These are phyloP conservation scores for Xylocopa sonorina DNA, from an alignment of 1,140 invertebrate species.

Conservation along the genomic window DNA sequence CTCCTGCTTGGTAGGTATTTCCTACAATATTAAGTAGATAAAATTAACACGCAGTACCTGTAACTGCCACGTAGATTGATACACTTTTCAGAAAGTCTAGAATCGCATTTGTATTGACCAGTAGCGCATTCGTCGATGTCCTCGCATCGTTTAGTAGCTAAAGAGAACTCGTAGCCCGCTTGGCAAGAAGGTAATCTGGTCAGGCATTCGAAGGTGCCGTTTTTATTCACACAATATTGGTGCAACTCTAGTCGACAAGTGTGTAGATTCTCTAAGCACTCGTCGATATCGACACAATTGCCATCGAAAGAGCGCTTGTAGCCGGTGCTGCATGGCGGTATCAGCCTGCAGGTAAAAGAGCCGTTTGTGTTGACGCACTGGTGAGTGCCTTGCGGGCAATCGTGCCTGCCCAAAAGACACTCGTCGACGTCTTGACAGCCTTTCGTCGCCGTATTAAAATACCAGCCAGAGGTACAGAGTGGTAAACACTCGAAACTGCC, in stretches of 20 bases:
- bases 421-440: conserved; percentile 95
- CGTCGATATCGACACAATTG: conserved; percentile 82
- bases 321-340: conserved; percentile 66
- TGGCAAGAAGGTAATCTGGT: conserved; percentile 72
- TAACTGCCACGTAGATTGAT: conserved; percentile 84
- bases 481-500: conserved; percentile 88
- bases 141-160: conserved; percentile 78
- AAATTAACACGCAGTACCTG: conserved; percentile 77
- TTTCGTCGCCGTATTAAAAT: conserved; percentile 82
- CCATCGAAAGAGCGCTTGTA: conserved; percentile 74
- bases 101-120: conserved; percentile 77
- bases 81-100: conserved; percentile 80
- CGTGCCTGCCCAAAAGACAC: conserved; percentile 83
- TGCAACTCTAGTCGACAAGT: conserved; percentile 72
- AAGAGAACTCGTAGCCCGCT: conserved; percentile 74
- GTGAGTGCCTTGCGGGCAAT: conserved; percentile 68
- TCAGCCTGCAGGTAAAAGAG: conserved; percentile 68
- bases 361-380: conserved; percentile 74
- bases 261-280: conserved; percentile 78
- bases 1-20: too few species aligned
- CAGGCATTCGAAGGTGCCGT: conserved; percentile 82
- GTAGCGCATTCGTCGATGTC: conserved; percentile 86
- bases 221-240: conserved; percentile 82
- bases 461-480: conserved; percentile 82
- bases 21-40: neutral